These are phyloP conservation scores for Pseudopipra pipra DNA, from an alignment of 2,113 vertebrate genomes.

Conservation along the genomic window DNA sequence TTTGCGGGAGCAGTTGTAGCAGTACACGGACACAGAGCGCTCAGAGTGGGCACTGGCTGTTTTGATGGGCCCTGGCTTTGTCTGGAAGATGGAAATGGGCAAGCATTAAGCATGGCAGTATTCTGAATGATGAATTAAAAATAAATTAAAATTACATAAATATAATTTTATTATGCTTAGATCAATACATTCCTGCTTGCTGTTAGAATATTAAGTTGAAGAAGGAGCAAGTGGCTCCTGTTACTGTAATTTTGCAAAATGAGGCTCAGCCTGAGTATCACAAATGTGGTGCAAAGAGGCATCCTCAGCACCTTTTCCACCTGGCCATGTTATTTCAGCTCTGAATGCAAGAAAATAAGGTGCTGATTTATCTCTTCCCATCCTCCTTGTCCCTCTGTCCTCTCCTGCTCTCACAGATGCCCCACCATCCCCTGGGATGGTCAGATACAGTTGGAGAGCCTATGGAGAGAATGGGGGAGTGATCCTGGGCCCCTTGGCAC, in stretches of 20 bases:
- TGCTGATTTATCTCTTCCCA: not conserved
- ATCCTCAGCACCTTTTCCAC: not conserved
- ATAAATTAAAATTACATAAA: not conserved
- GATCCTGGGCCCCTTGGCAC: not conserved
- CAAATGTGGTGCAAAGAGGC: not conserved
- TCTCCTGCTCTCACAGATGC: not conserved
- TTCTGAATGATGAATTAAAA: not conserved
- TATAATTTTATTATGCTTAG: not conserved
- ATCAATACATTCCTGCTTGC: not conserved
- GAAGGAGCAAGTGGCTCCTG: not conserved
- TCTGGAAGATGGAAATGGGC: constrained; percentile 66
- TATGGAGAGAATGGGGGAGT: accelerated
- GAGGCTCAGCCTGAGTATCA: not conserved
- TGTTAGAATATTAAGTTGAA: not conserved
- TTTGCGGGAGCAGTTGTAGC: constrained; percentile 78
- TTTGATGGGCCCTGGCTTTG: constrained; percentile 74
- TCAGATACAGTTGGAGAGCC: not conserved
- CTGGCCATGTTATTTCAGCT: not conserved
- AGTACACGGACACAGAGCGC: constrained; percentile 57
- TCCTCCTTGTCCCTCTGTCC: not conserved
- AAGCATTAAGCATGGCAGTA: not conserved
- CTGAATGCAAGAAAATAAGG: not conserved
- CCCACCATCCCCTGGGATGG: not conserved
- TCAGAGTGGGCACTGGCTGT: not conserved
- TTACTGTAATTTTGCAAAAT: not conserved